phyloP scores from a whole-genome alignment of 2,888 invertebrate genomes.

The Tribolium freemani region DNA sequence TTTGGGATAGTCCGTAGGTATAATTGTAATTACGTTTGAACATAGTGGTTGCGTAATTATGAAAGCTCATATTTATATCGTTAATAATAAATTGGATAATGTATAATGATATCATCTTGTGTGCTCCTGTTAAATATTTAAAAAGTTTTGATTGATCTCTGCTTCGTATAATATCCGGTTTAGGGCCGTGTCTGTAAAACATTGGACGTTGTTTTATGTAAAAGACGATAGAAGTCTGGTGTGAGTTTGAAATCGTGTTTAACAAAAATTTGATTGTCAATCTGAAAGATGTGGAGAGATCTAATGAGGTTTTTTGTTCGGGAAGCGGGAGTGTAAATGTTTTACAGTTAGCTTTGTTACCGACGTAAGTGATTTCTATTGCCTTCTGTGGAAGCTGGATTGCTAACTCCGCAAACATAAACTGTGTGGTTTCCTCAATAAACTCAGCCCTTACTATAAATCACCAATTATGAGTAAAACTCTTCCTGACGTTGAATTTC shows the following conservation, averaged over 20 bases:
- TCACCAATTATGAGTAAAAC: conserved; percentile 50
- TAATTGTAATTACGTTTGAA: no score
- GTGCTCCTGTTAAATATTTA: not conserved
- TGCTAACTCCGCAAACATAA: conserved; percentile 46
- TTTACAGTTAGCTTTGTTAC: conserved; percentile 36
- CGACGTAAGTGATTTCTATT: conserved; percentile 36
- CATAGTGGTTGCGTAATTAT: no score
- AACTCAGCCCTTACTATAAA: conserved; percentile 45
- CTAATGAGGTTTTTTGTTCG: conserved; percentile 30
- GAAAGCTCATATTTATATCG: no score
- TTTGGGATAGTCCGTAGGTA: no score
- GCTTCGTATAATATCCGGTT: not conserved
- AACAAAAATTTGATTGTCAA: conserved; percentile 16
- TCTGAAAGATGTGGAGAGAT: not conserved
- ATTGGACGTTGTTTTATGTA: not conserved
- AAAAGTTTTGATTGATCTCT: not conserved
- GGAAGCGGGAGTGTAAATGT: conserved; percentile 23
- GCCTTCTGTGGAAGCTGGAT: conserved; percentile 36
- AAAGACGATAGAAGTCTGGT: not conserved
- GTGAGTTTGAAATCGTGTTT: conserved; percentile 1
- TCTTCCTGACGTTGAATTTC: conserved; percentile 46
- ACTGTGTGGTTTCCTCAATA: conserved; percentile 45
- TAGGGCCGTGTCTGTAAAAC: not conserved
- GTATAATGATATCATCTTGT: no score
- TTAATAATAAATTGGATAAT: no score